Evolutionary conservation across 2,797 vertebrate species (phyloP).

Genomic region (Stomatorhinus walkeri): DNA sequence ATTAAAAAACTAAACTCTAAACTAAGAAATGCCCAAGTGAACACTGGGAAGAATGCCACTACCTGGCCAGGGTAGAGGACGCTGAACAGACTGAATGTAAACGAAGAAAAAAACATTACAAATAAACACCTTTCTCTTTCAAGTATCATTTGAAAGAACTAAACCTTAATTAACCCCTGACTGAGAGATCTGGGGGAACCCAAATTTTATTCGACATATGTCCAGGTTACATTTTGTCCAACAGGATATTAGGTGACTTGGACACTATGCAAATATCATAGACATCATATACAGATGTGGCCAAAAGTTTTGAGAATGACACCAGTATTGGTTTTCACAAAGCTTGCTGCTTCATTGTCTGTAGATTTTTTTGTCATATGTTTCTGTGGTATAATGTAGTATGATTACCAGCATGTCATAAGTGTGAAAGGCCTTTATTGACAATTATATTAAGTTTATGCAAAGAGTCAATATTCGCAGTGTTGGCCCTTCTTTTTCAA

Average conservation of each 20-base stretch:
- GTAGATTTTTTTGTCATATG: not conserved
- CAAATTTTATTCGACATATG: not conserved
- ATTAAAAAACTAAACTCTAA: not conserved
- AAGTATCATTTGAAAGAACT: not conserved
- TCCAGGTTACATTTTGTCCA: not conserved
- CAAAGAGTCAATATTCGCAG: not conserved
- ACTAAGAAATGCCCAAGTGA: not conserved
- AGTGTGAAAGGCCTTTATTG: not conserved
- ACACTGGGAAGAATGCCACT: not conserved
- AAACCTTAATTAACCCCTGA: not conserved
- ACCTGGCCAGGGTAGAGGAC: not conserved
- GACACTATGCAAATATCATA: not conserved
- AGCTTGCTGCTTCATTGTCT: not conserved
- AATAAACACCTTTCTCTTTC: not conserved
- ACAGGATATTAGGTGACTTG: not conserved
- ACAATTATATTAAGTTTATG: not conserved
- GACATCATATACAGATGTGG: not conserved
- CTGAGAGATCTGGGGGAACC: not conserved
- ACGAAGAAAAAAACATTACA: not conserved
- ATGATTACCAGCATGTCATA: not conserved
- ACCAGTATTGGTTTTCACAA: not conserved
- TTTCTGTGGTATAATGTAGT: not conserved
- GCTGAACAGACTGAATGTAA: not conserved
- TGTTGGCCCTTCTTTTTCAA: not conserved
- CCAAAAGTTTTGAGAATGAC: not conserved